Evolutionary conservation across 2,888 invertebrate species (phyloP).

Genomic region (Iphiclides podalirius): DNA sequence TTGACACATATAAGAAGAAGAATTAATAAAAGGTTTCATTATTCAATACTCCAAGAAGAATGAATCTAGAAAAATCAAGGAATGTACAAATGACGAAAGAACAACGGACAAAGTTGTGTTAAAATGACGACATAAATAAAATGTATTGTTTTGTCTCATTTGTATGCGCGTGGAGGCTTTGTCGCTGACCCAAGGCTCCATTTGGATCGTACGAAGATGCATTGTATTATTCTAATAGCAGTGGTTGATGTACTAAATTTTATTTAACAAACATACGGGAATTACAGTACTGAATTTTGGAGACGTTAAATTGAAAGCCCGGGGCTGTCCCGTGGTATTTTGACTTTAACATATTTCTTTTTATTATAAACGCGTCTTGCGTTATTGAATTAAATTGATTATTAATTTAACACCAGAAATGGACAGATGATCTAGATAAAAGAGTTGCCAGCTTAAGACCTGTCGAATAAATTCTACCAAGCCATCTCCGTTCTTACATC

Average conservation of each 20-base stretch:
- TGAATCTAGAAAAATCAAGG: constrained; percentile 18
- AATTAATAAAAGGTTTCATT: neutral
- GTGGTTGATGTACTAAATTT: neutral
- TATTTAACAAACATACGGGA: neutral
- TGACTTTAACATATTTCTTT: neutral
- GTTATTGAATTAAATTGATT: too few relatives aligned
- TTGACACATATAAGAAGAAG: neutral
- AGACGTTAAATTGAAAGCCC: constrained; percentile 10
- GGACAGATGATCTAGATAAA: too few relatives aligned
- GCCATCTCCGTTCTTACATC: too few relatives aligned
- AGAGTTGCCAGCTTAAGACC: too few relatives aligned
- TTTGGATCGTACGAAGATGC: constrained; percentile 1
- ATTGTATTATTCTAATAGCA: neutral
- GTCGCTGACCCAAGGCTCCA: constrained; percentile 10
- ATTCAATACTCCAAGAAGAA: neutral
- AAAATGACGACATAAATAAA: constrained; percentile 33
- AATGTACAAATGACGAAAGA: constrained; percentile 20
- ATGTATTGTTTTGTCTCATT: constrained; percentile 37
- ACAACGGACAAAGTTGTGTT: constrained; percentile 21
- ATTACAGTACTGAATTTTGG: constrained; percentile 15
- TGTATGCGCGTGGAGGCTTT: constrained; percentile 32
- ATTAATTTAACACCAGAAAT: too few relatives aligned
- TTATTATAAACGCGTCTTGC: too few relatives aligned
- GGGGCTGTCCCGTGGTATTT: neutral
- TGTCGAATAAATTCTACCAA: too few relatives aligned